Base-by-base conservation (phyloP, 1,140 invertebrate species). In the Monochamus saltuarius region DNA sequence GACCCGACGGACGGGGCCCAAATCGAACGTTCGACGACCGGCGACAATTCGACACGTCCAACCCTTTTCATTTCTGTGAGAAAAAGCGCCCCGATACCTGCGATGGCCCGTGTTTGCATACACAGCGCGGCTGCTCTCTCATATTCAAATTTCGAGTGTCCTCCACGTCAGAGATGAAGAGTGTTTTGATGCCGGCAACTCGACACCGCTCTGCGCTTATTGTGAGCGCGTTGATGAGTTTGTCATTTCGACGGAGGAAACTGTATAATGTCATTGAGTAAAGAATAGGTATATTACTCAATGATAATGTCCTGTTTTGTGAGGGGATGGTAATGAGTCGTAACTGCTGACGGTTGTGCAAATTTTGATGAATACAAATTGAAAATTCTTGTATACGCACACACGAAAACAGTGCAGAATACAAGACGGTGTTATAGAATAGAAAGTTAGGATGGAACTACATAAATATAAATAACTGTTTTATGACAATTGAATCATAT, bases 11-110 rank as follows among this genome's bases (percentile, higher is more conserved):
- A 47, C 29, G 29, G 17, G 29, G 19, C 17, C 19, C 17, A 51
- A 51, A 51, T 36, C 49, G 49, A 7, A 51, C 14, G 36, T 36
- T 35, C 13, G 36, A 51, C 49, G 36, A 7, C n/a, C 35, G 45
- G 51, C 51, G 43, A 51, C 60, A 59, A 65, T 63, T 56, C 61
- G 64, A 66, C 60, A 66, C 60, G 56, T 52, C 34, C 64, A 62
- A 66, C 64, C 61, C 65, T 66, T 66, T 47, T 43, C 45, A 19
- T 61, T 39, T 50, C 59, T 56, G 49, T 58, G 59, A 62, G 34
- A 65, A 62, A 58, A 50, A 35, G 14, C 40, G 55, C 49, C 13
- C 50, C 22, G 34, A 36, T 54, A 43, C 43, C 50, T 54, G 40
- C 13, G 7, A 11, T 17, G 55, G 40, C 10, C 17, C n/a, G 34